These are phyloP conservation scores for Takifugu flavidus DNA, from an alignment of 2,113 vertebrate species.

Conservation along the genomic window DNA sequence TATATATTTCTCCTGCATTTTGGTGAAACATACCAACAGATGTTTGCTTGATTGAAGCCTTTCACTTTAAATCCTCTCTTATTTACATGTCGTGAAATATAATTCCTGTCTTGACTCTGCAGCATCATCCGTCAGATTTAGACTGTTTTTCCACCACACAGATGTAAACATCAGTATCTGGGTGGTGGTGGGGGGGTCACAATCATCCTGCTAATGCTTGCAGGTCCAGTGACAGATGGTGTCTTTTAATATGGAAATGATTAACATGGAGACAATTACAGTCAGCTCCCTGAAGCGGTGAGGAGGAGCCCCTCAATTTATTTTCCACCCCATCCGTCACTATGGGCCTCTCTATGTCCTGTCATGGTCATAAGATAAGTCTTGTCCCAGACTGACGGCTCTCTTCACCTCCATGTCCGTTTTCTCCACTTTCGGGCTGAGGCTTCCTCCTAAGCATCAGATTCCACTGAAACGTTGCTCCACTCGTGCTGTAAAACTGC, in stretches of 20 bases:
- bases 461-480: not conserved
- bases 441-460: conserved; percentile 3
- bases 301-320: conserved; percentile 23
- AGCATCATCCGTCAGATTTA: conserved; percentile 32
- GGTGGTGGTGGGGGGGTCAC: conserved; percentile 22
- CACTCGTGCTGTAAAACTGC: conserved; percentile 3
- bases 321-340: conserved; percentile 19
- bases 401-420: not conserved
- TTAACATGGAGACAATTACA: conserved; percentile 53
- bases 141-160: conserved; percentile 35
- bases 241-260: conserved; percentile 37
- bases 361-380: conserved; percentile 33
- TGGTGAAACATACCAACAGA: conserved; percentile 13
- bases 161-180: conserved; percentile 53
- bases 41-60: conserved; percentile 14
- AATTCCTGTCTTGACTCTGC: not conserved
- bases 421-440: conserved; percentile 14
- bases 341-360: conserved; percentile 12
- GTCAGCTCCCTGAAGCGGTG: conserved; percentile 22
- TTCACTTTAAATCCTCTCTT: conserved; percentile 16
- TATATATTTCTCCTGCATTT: not conserved
- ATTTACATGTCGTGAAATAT: conserved; percentile 17
- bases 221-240: conserved; percentile 56
- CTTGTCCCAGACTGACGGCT: conserved; percentile 18
- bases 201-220: conserved; percentile 14